Conservation (phyloP, 2,888 invertebrate species). For the Neoitamus cyanurus region DNA sequence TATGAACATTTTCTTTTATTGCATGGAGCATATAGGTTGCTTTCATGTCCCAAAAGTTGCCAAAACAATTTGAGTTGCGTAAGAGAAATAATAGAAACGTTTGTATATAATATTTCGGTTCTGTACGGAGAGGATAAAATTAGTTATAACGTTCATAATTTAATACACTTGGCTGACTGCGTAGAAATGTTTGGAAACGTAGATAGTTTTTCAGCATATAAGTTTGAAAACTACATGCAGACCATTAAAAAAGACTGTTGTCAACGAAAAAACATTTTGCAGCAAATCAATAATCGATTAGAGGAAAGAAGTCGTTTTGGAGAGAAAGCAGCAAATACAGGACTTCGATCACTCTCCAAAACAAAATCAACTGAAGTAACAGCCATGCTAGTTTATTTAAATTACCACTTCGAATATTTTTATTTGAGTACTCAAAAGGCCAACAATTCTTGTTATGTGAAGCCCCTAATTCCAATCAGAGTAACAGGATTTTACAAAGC, state of each 20-base stretch:
- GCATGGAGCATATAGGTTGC: background rate
- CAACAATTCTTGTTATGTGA: background rate
- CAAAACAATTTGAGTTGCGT: background rate
- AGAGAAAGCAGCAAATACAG: too few species aligned
- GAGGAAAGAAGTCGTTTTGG: too few species aligned
- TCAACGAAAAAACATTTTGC: too few species aligned
- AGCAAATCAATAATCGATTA: too few species aligned
- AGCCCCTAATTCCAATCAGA: too few species aligned
- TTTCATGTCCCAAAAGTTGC: background rate
- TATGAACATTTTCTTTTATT: conserved; percentile 16
- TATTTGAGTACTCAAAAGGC: too few species aligned
- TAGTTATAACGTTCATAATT: conserved; percentile 7
- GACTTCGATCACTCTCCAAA: too few species aligned
- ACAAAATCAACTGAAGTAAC: background rate
- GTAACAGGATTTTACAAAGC: background rate
- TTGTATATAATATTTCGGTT: background rate
- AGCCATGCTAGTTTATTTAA: background rate
- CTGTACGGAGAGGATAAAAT: background rate
- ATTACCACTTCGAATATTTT: too few species aligned
- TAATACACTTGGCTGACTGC: background rate
- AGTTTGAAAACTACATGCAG: too few species aligned
- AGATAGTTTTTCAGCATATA: too few species aligned
- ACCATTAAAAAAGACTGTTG: too few species aligned
- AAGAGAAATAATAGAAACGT: background rate
- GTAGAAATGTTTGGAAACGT: too few species aligned